Percentiles rank a stretch among this genome's conserved stretches.
Conservation (phyloP, 2,888 invertebrate species). For the Lithophane socia region DNA sequence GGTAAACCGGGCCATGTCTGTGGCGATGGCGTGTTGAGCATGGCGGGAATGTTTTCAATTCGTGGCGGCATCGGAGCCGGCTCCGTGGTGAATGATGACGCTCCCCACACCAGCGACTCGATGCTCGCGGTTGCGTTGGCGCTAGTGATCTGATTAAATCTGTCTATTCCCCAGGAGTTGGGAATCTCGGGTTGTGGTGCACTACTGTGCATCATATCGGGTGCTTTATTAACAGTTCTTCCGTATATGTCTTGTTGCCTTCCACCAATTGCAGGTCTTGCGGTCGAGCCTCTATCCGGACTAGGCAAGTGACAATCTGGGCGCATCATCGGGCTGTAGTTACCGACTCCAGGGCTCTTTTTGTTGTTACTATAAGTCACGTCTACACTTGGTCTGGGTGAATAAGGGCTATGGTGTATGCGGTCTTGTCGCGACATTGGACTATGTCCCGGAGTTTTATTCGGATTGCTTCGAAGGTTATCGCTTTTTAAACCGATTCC, state of each 20-base stretch:
- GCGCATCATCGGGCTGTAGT: slow-evolving; percentile 86
- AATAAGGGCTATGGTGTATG: slow-evolving; percentile 84
- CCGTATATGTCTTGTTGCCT: slow-evolving; percentile 80
- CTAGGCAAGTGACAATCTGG: slow-evolving; percentile 84
- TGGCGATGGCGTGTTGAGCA: slow-evolving; percentile 82
- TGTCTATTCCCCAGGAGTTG: slow-evolving; percentile 80
- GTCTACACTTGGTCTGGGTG: slow-evolving; percentile 85
- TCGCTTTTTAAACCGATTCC: slow-evolving; percentile 82
- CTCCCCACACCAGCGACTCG: slow-evolving; percentile 83
- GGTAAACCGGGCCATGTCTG: slow-evolving; percentile 81
- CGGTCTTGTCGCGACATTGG: slow-evolving; percentile 87
- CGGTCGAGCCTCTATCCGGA: slow-evolving; percentile 79
- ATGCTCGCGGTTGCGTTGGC: slow-evolving; percentile 73
- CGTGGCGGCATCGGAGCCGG: slow-evolving; percentile 70
- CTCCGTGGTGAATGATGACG: slow-evolving; percentile 72
- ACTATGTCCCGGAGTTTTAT: slow-evolving; percentile 85
- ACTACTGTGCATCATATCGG: slow-evolving; percentile 76
- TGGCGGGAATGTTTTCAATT: slow-evolving; percentile 75
- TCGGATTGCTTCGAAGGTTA: slow-evolving; percentile 76
- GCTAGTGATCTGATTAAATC: slow-evolving; percentile 77
- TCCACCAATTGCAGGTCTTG: slow-evolving; percentile 70
- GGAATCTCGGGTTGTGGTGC: slow-evolving; percentile 77
- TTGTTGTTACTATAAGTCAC: slow-evolving; percentile 81
- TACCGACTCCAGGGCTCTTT: slow-evolving; percentile 85
- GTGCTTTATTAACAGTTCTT: slow-evolving; percentile 76